These are phyloP conservation scores for Chaunax sp. DNA, from an alignment of 2,797 vertebrate genomes.

Conservation along the genomic window DNA sequence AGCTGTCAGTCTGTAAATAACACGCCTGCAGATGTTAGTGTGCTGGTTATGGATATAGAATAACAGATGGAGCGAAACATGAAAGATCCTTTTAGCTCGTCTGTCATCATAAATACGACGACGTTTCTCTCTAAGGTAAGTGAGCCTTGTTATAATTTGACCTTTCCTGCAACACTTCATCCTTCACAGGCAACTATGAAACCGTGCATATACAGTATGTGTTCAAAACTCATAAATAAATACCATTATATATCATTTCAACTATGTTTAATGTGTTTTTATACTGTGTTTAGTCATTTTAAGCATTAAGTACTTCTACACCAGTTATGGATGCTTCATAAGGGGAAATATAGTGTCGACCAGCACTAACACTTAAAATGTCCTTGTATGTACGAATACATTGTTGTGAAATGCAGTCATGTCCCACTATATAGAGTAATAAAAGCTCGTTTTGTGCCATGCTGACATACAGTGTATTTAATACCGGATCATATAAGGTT, in stretches of 20 bases:
- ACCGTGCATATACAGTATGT: too few species aligned
- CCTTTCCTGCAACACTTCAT: not conserved
- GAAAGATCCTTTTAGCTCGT: conserved; percentile 18
- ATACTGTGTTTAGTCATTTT: not conserved
- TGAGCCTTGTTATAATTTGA: not conserved
- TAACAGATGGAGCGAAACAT: conserved; percentile 19
- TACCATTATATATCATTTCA: too few species aligned
- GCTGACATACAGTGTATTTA: not conserved
- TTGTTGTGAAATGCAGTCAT: not conserved
- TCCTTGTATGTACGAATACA: not conserved
- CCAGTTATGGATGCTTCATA: not conserved
- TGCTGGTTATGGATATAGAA: conserved; percentile 21
- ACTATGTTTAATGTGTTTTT: too few species aligned
- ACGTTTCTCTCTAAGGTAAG: conserved; percentile 1
- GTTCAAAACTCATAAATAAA: too few species aligned
- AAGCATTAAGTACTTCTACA: too few species aligned
- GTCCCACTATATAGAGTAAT: not conserved
- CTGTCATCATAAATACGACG: conserved; percentile 6
- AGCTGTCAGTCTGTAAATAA: conserved; percentile 43
- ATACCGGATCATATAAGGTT: not conserved
- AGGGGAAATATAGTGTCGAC: not conserved
- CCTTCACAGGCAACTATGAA: too few species aligned
- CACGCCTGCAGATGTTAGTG: conserved; percentile 25
- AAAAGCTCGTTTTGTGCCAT: not conserved
- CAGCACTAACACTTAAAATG: not conserved